phyloP scores from a whole-genome alignment of 2,797 vertebrate genomes.

The Rhodeus uyekii region DNA sequence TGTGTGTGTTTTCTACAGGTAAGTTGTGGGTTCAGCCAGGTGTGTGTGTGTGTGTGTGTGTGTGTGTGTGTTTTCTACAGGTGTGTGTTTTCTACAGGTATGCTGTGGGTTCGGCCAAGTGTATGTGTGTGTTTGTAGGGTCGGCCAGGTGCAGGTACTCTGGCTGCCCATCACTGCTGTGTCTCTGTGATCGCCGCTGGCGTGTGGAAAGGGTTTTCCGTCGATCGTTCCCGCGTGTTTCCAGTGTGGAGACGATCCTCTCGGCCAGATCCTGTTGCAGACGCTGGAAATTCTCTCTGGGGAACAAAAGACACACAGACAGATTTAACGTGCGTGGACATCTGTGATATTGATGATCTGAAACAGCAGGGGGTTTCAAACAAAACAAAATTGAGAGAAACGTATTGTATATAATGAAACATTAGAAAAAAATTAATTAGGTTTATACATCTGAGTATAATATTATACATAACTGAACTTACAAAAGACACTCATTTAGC shows the following conservation, averaged over 20 bases:
- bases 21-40: too few relatives aligned
- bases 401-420: not conserved
- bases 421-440: too few relatives aligned
- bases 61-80: not conserved
- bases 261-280: constrained; percentile 90
- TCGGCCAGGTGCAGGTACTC: constrained; percentile 92
- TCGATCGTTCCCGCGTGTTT: constrained; percentile 74
- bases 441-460: not conserved
- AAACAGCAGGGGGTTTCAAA: not conserved
- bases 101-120: constrained; percentile 75
- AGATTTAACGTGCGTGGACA: not conserved
- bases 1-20: not conserved
- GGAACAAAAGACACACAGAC: constrained; percentile 12
- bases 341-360: not conserved
- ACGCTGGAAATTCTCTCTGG: constrained; percentile 92
- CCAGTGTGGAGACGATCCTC: constrained; percentile 84
- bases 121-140: too few relatives aligned
- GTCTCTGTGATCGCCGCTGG: constrained; percentile 74
- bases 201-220: constrained; percentile 77
- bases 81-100: constrained; percentile 2
- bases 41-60: too few relatives aligned
- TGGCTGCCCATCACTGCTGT: constrained; percentile 74
- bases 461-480: not conserved
- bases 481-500: not conserved
- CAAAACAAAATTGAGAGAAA: too few relatives aligned